A percentile compares a stretch with the other conserved stretches of the same genome.
Evolutionary conservation across 1,140 invertebrate genomes (phyloP).

Genomic region (Solenopsis invicta): DNA sequence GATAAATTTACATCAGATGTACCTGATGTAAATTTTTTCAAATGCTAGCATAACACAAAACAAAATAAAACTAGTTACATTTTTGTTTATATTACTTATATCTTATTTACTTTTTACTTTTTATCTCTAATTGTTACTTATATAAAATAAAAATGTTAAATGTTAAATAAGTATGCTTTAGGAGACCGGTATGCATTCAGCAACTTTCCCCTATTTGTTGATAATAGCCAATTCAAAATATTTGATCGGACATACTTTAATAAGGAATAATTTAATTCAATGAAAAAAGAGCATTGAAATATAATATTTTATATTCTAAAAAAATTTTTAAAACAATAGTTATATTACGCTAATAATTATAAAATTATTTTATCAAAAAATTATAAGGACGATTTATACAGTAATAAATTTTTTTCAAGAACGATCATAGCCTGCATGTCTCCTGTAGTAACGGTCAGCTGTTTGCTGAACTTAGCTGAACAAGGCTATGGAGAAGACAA

Average conservation of each 20-base stretch:
- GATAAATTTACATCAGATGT: too few relatives aligned
- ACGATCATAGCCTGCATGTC: slow-evolving; percentile 83
- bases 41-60: too few relatives aligned
- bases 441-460: slow-evolving; percentile 82
- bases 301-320: background rate
- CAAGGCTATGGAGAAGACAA: slow-evolving; percentile 84
- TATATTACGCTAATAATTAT: background rate
- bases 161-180: too few relatives aligned
- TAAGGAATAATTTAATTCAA: background rate
- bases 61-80: too few relatives aligned
- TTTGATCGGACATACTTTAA: background rate
- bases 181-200: too few relatives aligned
- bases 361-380: background rate
- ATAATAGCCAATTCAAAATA: background rate
- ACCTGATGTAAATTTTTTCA: too few relatives aligned
- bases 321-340: too few relatives aligned
- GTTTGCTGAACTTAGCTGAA: slow-evolving; percentile 80
- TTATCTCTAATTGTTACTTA: too few relatives aligned
- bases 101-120: too few relatives aligned
- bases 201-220: background rate
- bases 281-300: background rate
- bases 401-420: slow-evolving; percentile 69
- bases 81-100: too few relatives aligned
- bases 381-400: background rate
- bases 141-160: too few relatives aligned